These are phyloP conservation scores for Bovichtus diacanthus DNA, from an alignment of 2,797 vertebrate genomes.

Conservation along the genomic window DNA sequence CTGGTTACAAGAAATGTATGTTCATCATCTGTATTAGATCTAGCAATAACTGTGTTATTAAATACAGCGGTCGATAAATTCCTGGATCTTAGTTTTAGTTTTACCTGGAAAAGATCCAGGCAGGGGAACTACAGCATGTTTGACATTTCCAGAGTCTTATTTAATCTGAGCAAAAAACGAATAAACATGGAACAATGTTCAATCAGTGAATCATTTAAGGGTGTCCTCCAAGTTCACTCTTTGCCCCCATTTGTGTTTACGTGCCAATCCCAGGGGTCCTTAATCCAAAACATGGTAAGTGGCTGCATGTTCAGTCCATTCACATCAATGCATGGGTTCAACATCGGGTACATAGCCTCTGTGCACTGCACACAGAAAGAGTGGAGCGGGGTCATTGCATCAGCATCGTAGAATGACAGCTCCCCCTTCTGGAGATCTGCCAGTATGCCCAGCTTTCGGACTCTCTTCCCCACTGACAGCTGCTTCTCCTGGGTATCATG, in stretches of 20 bases:
- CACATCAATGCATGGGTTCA: slow-evolving; percentile 84
- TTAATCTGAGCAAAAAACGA: neutral
- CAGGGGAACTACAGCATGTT: neutral
- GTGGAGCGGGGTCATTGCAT: slow-evolving; percentile 76
- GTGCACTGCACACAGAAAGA: slow-evolving; percentile 71
- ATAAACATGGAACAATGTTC: neutral
- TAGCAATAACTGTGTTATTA: neutral
- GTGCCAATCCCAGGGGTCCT: slow-evolving; percentile 65
- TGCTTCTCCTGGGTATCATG: slow-evolving; percentile 78
- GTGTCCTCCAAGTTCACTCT: slow-evolving; percentile 15
- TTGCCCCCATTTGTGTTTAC: slow-evolving; percentile 6
- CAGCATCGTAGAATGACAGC: slow-evolving; percentile 83
- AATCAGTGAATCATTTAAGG: neutral
- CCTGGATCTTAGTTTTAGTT: neutral
- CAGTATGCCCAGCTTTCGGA: slow-evolving; percentile 81
- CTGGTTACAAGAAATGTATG: neutral
- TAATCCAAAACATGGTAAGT: slow-evolving; percentile 78
- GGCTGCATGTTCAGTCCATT: slow-evolving; percentile 80
- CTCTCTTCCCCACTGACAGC: slow-evolving; percentile 65
- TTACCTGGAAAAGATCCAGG: neutral
- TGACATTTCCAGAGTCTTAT: neutral
- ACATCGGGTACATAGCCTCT: slow-evolving; percentile 76
- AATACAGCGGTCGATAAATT: slow-evolving; percentile 3
- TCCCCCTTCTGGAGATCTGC: slow-evolving; percentile 78
- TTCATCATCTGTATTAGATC: neutral